Percentiles rank a stretch among this genome's conserved stretches.
Conservation (phyloP, 2,113 vertebrate species). For the Formicarius rufipectus region DNA sequence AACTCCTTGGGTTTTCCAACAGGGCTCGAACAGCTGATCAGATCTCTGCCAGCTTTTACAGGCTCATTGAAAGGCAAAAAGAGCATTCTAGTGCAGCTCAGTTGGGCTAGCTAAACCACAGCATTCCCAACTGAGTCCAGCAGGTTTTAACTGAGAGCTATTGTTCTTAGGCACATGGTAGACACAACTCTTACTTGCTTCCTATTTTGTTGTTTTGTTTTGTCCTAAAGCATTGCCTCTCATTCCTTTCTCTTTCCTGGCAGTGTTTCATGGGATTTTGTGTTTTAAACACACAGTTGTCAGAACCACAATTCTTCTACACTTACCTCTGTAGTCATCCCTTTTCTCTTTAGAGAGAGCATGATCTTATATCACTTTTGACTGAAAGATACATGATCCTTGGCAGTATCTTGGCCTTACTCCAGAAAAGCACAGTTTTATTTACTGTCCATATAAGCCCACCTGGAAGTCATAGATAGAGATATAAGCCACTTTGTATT, state of each 20-base stretch:
- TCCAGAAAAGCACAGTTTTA: background rate
- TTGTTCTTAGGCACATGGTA: constrained; percentile 21
- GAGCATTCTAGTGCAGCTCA: constrained; percentile 37
- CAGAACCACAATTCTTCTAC: background rate
- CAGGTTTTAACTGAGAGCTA: background rate
- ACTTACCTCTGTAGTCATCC: background rate
- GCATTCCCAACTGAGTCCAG: constrained; percentile 14
- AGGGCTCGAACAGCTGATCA: constrained; percentile 33
- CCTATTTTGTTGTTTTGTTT: background rate
- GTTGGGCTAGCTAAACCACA: constrained; percentile 30
- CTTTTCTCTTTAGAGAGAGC: background rate
- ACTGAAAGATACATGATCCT: background rate
- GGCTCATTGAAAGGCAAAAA: constrained; percentile 9
- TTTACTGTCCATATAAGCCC: background rate
- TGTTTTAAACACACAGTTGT: background rate
- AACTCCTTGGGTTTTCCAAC: background rate
- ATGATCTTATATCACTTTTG: background rate
- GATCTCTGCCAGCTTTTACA: constrained; percentile 23
- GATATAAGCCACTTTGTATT: background rate
- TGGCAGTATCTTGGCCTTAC: background rate
- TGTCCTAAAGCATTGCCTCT: background rate
- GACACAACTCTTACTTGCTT: constrained; percentile 12
- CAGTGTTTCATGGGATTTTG: background rate
- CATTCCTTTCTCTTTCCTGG: background rate
- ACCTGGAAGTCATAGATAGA: background rate